A percentile compares a stretch with the other conserved stretches of the same genome.
Evolutionary conservation across 2,888 invertebrate genomes (phyloP).

Genomic region (Spodoptera exigua): DNA sequence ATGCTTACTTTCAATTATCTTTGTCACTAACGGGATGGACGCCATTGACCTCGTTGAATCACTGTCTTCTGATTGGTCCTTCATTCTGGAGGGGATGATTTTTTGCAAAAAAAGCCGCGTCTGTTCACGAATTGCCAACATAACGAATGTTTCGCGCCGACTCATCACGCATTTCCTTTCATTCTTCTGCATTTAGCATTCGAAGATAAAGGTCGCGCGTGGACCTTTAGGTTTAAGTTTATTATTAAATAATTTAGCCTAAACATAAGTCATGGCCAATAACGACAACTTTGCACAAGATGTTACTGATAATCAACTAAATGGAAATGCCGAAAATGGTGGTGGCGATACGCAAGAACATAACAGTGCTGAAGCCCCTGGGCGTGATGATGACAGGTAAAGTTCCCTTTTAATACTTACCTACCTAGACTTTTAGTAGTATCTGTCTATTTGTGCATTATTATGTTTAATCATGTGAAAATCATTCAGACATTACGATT

Average conservation of each 20-base stretch:
- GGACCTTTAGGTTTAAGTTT: conserved; percentile 85
- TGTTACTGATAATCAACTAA: conserved; percentile 92
- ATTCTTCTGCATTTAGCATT: conserved; percentile 88
- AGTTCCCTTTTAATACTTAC: conserved; percentile 58
- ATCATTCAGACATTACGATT: conserved; percentile 41
- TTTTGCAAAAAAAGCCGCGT: conserved; percentile 71
- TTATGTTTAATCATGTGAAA: conserved; percentile 44
- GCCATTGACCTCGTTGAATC: conserved; percentile 79
- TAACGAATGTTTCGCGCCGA: conserved; percentile 77
- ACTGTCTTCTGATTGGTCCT: conserved; percentile 72
- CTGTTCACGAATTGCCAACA: conserved; percentile 70
- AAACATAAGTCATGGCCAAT: conserved; percentile 91
- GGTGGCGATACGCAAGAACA: conserved; percentile 92
- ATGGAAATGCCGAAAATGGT: conserved; percentile 90
- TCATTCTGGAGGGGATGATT: conserved; percentile 56
- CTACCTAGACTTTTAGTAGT: conserved; percentile 15
- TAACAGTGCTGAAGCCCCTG: conserved; percentile 93
- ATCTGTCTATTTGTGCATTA: conserved; percentile 26
- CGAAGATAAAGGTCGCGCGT: conserved; percentile 86
- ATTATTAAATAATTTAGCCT: conserved; percentile 87
- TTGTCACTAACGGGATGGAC: conserved; percentile 64
- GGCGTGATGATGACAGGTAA: conserved; percentile 95
- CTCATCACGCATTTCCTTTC: conserved; percentile 77
- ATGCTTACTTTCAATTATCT: conserved; percentile 47
- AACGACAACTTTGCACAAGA: conserved; percentile 95